Evolutionary conservation across 2,888 invertebrate genomes (phyloP).

Genomic region (Tetragonisca angustula): DNA sequence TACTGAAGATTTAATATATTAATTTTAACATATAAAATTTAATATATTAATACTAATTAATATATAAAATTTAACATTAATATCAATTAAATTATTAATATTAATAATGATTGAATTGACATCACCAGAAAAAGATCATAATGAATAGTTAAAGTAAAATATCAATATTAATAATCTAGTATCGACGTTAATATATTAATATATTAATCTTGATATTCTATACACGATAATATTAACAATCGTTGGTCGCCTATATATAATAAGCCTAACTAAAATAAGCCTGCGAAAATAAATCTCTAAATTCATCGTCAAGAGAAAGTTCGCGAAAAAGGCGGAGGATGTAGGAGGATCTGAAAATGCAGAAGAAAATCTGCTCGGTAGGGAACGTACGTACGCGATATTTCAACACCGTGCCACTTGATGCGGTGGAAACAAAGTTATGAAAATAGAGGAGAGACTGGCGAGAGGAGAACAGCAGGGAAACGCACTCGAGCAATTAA

Average conservation of each 20-base stretch:
- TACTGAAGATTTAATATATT: no score
- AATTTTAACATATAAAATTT: no score
- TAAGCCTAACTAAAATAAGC: background rate
- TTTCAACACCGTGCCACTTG: slow-evolving; percentile 20
- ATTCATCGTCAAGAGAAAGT: background rate
- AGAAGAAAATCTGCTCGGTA: background rate
- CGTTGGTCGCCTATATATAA: background rate
- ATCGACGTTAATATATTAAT: no score
- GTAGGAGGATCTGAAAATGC: background rate
- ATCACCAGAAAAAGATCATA: no score
- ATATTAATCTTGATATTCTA: no score
- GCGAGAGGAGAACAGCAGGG: background rate
- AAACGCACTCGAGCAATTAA: slow-evolving; percentile 28
- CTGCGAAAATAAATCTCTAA: background rate
- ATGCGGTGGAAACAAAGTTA: background rate
- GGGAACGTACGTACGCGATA: background rate
- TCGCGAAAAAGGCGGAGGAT: background rate
- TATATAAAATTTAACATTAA: no score
- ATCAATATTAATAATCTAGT: no score
- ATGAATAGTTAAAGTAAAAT: no score
- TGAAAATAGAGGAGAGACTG: slow-evolving; percentile 6
- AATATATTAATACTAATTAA: no score
- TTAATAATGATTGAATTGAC: no score
- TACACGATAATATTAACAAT: background rate
- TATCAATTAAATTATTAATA: no score